Conservation (phyloP, 2,113 vertebrate species). For the Pitta sordida region DNA sequence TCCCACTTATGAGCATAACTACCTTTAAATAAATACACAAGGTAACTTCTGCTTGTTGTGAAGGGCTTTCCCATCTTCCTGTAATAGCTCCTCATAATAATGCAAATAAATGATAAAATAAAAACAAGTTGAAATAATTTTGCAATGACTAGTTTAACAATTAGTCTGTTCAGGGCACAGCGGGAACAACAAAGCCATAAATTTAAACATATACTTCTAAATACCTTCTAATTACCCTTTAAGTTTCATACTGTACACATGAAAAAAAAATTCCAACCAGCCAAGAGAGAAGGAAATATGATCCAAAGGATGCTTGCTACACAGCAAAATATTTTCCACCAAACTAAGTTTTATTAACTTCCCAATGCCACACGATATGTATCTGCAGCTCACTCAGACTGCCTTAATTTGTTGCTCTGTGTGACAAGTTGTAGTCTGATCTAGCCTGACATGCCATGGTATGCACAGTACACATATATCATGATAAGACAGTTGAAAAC, state of each 20-base stretch:
- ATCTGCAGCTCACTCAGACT: slow-evolving; percentile 49
- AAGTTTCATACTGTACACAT: not conserved
- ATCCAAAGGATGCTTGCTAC: slow-evolving; percentile 11
- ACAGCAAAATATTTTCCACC: slow-evolving; percentile 39
- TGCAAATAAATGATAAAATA: slow-evolving; percentile 1
- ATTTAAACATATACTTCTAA: not conserved
- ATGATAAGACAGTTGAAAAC: slow-evolving; percentile 45
- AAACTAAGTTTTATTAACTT: slow-evolving; percentile 53
- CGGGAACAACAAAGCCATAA: not conserved
- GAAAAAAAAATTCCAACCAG: not conserved
- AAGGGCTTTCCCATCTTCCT: not conserved
- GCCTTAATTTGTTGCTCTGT: slow-evolving; percentile 49
- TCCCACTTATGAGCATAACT: not conserved
- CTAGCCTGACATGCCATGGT: slow-evolving; percentile 31
- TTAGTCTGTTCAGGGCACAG: not conserved
- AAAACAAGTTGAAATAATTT: slow-evolving; percentile 14
- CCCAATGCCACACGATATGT: not conserved
- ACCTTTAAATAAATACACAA: not conserved
- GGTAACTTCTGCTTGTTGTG: not conserved
- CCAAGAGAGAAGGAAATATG: not conserved
- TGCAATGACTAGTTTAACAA: not conserved
- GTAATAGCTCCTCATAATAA: slow-evolving; percentile 9
- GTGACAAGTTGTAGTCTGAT: slow-evolving; percentile 57
- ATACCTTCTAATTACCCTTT: slow-evolving; percentile 6
- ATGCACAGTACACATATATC: slow-evolving; percentile 12